These are phyloP conservation scores for Protula sp. DNA, from an alignment of 2,888 invertebrate genomes.

Conservation along the genomic window DNA sequence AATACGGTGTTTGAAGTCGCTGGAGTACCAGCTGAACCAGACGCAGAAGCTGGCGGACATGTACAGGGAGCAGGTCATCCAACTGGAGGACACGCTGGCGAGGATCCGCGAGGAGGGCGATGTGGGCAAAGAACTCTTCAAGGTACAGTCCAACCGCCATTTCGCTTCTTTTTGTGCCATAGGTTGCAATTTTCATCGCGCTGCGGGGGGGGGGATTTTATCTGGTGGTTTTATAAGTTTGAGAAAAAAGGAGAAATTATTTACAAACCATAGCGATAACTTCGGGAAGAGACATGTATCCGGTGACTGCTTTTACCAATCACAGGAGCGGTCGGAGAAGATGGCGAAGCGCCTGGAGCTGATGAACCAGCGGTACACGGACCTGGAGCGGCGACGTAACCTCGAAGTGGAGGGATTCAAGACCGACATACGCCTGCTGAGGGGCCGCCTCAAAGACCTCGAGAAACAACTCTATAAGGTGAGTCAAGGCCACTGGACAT, in stretches of 20 bases:
- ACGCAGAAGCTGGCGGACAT: constrained; percentile 50
- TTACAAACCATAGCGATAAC: too few relatives aligned
- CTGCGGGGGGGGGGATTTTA: too few relatives aligned
- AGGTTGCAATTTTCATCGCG: too few relatives aligned
- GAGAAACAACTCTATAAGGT: constrained; percentile 54
- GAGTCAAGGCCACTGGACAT: too few relatives aligned
- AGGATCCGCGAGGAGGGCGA: constrained; percentile 51
- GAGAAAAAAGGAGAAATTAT: too few relatives aligned
- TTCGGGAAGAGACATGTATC: too few relatives aligned
- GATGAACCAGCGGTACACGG: constrained; percentile 52
- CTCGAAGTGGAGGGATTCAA: constrained; percentile 56
- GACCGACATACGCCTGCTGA: constrained; percentile 53
- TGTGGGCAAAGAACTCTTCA: constrained; percentile 50
- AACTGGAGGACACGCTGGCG: constrained; percentile 50
- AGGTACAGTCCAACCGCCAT: too few relatives aligned
- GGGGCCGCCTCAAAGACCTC: constrained; percentile 49
- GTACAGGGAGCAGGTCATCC: constrained; percentile 53
- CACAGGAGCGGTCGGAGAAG: constrained; percentile 50
- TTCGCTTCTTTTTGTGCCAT: background rate
- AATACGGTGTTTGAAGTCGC: constrained; percentile 27
- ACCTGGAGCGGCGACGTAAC: constrained; percentile 51
- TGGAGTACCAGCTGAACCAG: constrained; percentile 46
- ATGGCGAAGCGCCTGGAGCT: constrained; percentile 49
- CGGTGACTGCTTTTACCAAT: background rate
- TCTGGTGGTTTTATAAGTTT: too few relatives aligned